Base-by-base conservation (phyloP, 2,113 vertebrate species). In the Nestor notabilis region DNA sequence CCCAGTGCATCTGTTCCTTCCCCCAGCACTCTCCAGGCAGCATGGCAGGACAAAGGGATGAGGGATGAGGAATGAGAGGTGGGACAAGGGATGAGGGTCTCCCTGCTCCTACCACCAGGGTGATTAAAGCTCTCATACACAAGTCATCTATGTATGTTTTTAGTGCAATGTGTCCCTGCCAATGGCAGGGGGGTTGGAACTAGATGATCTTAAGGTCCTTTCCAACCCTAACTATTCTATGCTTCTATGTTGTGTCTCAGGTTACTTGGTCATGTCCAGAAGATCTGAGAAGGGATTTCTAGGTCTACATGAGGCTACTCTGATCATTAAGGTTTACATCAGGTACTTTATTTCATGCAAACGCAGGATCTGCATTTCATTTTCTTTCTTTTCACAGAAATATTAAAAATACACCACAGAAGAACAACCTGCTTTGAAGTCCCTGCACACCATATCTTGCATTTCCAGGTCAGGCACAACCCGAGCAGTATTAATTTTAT, bases 361-460 rank as follows among this genome's bases (percentile, higher is more conserved):
- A 41, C 2, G 0, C 18, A 37, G n/a, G 46, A 37, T 43, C 13
- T 80, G 18, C 31, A 41, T 56, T 81, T 65, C 0, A 17, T 19
- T 78, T 82, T 41, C 5, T 44, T 74, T 63, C 65, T 90, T 70
- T 66, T 50, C 56, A 31, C 35, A 89, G 58, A 72, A 80, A 55
- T 43, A 43, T 6, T 13, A 49, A 50, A 64, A 86, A 43, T 5
- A 43, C 2, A 0, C 27, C 9, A 3, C 47, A 56, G 71, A 64
- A 33, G 23, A 92, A 39, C 8, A 49, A 20, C 33, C 28, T 3
- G 5, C 20, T 68, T 61, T 2, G 4, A 76, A 68, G 39, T 39
- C 9, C 13, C 47, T 0, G 0, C 18, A 24, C 14, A 31, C 16
- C 35, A 43, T 0, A 1, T 29, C 52, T 33, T 56, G 63, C 16